Evolutionary conservation across 2,113 vertebrate genomes (phyloP).

Genomic region (Antidorcas marsupialis): DNA sequence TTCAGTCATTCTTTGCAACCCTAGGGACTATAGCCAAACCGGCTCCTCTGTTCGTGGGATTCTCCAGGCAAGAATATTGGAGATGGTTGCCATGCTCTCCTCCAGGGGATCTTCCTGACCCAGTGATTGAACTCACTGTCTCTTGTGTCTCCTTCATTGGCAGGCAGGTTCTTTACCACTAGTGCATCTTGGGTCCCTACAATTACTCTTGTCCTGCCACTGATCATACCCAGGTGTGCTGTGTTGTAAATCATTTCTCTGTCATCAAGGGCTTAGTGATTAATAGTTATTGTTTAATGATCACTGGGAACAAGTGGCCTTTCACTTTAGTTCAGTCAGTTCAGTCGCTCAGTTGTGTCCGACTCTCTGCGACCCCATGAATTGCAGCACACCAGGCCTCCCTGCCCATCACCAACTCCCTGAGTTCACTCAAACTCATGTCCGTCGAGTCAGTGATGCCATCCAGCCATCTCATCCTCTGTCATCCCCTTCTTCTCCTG

Average conservation of each 20-base stretch:
- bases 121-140: not conserved
- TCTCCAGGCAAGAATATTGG: not conserved
- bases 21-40: not conserved
- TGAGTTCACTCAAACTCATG: accelerated
- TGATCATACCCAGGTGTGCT: not conserved
- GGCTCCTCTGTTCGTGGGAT: not conserved
- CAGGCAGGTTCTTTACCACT: not conserved
- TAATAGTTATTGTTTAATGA: not conserved
- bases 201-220: not conserved
- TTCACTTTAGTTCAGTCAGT: not conserved
- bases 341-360: accelerated
- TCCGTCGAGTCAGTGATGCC: accelerated
- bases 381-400: no score
- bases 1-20: not conserved
- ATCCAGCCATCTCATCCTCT: no score
- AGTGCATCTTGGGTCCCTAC: not conserved
- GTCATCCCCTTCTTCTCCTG: no score
- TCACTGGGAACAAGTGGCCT: not conserved
- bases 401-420: no score
- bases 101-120: not conserved
- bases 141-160: not conserved
- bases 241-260: not conserved
- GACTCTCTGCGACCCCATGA: no score
- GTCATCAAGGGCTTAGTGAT: not conserved
- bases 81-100: not conserved